Base-by-base conservation (phyloP, 2,888 invertebrate genomes). In the Lagria hirta region DNA sequence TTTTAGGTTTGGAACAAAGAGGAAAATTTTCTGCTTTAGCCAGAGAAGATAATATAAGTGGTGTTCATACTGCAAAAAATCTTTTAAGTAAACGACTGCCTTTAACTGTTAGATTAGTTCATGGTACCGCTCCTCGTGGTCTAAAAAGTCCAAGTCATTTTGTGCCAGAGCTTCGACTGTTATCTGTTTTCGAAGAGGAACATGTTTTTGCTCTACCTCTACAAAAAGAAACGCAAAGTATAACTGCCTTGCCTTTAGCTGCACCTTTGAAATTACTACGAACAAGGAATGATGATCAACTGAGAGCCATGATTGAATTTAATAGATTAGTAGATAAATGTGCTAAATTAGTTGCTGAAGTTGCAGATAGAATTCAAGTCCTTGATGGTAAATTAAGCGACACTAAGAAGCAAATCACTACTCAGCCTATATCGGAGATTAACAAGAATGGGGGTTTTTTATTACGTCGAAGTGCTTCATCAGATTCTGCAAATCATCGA, bases 21-120 rank as follows among this genome's bases (percentile, higher is more conserved):
- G 93, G 92, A 20, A 85, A 89, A 64, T 94, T 96, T 74, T 94
- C 93, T 60, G 90, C 92, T 29, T 77, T 96, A 40, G 95, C 95
- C 48, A 84, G 90, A 63, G 90, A 92, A 70, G 92, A 92, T 63
- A 93, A 92, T 73, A 93, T 96, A 52, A 90, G 92, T 66, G 95
- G 95, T 12, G 95, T 95, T 10, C 95, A 96, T 71, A 88, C 89
- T 51, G 90, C 93, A 8, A 84, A 86, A 65, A 93, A 91, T 61
- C 76, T 96, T 53, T 74, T 95, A 40, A 84, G 86, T 53, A 96
- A 95, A 72, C 80, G 95, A 53, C 79, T 96, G 74, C 96, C 96
- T 15, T 78, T 96, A 53, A 93, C 93, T 52, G 94, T 96, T 8
- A 81, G 94, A 62, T 77, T 95, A 61, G 93, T 95, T 3, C 90